Evolutionary conservation across 1,140 invertebrate species (phyloP), one percentile per base, ranked within the genome.

Genomic region (Drosophila kanapiae): DNA sequence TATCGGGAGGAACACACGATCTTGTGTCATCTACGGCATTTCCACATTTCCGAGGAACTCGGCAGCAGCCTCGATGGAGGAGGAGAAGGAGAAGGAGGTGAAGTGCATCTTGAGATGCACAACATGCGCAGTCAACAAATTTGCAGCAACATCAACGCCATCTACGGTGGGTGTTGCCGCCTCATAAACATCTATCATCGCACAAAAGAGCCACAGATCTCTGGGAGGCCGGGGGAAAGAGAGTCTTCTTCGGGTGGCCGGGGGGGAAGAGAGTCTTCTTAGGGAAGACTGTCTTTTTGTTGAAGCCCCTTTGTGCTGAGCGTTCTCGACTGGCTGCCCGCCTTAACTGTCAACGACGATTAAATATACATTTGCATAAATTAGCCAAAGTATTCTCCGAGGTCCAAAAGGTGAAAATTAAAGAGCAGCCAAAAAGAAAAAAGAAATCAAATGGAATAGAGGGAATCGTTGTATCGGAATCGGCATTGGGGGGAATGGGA

Each of bases 341-440:
- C 81, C 80, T 90, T 91, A 91, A 91, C 90, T 91, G 90, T 91
- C 90, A 91, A 82, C 90, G 85, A 69, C 74, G 84, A 91, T 91
- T 91, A 91, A 91, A 91, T 86, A 90, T 80, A 80, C 90, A 91
- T 91, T 91, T 91, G 90, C 90, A 91, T 91, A 82, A 90, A 91
- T 91, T 91, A 86, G 79, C 67, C 68, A 82, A 85, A 74, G 67
- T 59, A 74, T 74, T 74, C 70, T 63, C 31, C 37, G 53, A 67
- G 65, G 68, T 53, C 49, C 59, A 43, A 82, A 68, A 88, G 84
- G 80, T 87, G 77, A 87, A 87, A 87, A 88, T 84, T 81, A 84
- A 88, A 87, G 84, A 87, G 84, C 84, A 87, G 62, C 54, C 69
- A 58, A 71, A 47, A 43, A 61, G 78, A 85, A 31, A 84, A 85